phyloP scores from a whole-genome alignment of 1,140 invertebrate species.

The Lepidurus packardi region DNA sequence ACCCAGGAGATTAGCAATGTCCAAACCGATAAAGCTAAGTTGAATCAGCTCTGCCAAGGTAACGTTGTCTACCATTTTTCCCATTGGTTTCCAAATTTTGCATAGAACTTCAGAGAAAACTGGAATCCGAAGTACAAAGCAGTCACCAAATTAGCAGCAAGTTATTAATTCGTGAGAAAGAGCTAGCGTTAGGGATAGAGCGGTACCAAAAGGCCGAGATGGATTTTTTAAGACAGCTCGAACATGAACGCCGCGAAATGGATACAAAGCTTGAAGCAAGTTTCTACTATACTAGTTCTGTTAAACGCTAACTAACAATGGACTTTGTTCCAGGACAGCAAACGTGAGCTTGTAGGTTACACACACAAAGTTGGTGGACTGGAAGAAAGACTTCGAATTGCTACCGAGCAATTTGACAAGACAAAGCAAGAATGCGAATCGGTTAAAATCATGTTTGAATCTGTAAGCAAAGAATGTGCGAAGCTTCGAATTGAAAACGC shows the following conservation, averaged over 20 bases:
- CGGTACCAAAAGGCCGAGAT: neutral
- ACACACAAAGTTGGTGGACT: neutral
- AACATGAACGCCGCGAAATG: neutral
- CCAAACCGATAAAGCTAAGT: neutral
- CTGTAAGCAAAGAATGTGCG: neutral
- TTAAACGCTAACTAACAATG: neutral
- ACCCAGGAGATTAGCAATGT: neutral
- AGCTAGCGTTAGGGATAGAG: neutral
- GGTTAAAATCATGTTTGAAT: neutral
- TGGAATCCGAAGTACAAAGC: neutral
- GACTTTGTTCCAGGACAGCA: neutral
- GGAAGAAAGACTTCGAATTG: neutral
- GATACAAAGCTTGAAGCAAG: neutral
- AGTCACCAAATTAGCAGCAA: neutral
- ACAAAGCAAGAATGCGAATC: neutral
- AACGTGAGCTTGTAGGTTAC: neutral
- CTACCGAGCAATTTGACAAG: neutral
- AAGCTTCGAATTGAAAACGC: neutral
- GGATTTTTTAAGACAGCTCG: neutral
- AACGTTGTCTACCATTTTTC: neutral
- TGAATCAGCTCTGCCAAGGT: conserved; percentile 9
- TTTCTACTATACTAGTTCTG: neutral
- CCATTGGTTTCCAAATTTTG: neutral
- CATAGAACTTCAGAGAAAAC: neutral
- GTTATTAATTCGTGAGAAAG: neutral